Base-by-base conservation (phyloP, 2,888 invertebrate species). In the Hirtodrosophila alboralis region DNA sequence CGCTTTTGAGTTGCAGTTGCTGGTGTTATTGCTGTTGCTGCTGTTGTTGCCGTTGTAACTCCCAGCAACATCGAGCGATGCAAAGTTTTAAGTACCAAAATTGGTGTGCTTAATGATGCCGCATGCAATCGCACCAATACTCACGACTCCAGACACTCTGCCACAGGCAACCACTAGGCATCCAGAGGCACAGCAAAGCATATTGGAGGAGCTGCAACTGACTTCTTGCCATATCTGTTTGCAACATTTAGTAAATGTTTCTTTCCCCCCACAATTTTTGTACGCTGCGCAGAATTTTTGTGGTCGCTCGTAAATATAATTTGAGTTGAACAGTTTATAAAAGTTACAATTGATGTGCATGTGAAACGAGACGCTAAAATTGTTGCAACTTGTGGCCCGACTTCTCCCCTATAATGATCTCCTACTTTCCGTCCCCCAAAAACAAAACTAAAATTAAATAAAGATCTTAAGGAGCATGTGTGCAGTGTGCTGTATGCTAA, bases 21-120 rank as follows among this genome's bases (percentile, higher is more conserved):
- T 30, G 7, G 23, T 47, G 27, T 18, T 51, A 38, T 23, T 36
- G 33, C 31, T 40, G 14, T 23, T 38, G 18, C 14, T 47, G 49
- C 21, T 53, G 5, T 9, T 33, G 40, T 10, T 37, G 45, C 33
- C 52, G 45, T 16, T 45, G 52, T 49, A 45, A 56, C 59, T 56
- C 52, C 56, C 61, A 54, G 48, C 64, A 49, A 48, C 44, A 51
- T 37, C 45, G 34, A 59, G 56, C 51, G 58, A 49, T 61, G 83
- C 75, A 78, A 84, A 72, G 78, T 84, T 84, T 86, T 80, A 81
- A 84, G 80, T 73, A 84, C 74, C 71, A 69, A 84, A 84, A 86
- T 66, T 86, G 77, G 72, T 60, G 76, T 65, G 75, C 77, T 86
- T 75, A 81, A 84, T 81, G 83, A 72, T 68, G 81, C 68, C 59